Percentiles rank a stretch among this genome's conserved stretches.
Evolutionary conservation across 2,113 vertebrate species (phyloP).

Genomic region (Pygoscelis antarcticus): DNA sequence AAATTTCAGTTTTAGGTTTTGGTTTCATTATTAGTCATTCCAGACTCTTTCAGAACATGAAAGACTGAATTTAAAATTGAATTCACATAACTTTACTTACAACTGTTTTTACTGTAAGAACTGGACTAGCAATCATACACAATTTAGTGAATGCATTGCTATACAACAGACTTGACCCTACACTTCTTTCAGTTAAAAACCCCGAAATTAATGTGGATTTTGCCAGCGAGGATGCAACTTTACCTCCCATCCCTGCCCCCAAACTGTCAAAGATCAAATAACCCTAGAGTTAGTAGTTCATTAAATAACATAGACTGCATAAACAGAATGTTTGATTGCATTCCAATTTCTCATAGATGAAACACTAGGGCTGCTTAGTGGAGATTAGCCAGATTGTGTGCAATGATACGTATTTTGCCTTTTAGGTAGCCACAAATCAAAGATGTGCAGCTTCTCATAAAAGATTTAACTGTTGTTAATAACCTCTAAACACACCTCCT

Average conservation of each 20-base stretch:
- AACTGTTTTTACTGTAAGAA: background rate
- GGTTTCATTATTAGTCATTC: background rate
- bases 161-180: background rate
- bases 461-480: background rate
- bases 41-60: background rate
- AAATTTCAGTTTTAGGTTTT: background rate
- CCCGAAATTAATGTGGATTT: background rate
- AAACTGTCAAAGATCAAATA: slow-evolving; percentile 3
- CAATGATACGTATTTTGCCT: background rate
- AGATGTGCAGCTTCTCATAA: background rate
- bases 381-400: background rate
- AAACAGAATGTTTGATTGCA: background rate
- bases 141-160: background rate
- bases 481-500: background rate
- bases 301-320: background rate
- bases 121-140: background rate
- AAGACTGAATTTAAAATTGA: background rate
- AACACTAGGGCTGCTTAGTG: background rate
- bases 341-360: slow-evolving; percentile 5
- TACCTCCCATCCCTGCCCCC: background rate
- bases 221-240: background rate
- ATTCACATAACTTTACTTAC: background rate
- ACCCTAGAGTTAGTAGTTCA: background rate
- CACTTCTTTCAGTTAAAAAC: background rate
- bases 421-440: background rate